Conservation (phyloP, 2,888 invertebrate species). For the Scaptomyza polygonia region DNA sequence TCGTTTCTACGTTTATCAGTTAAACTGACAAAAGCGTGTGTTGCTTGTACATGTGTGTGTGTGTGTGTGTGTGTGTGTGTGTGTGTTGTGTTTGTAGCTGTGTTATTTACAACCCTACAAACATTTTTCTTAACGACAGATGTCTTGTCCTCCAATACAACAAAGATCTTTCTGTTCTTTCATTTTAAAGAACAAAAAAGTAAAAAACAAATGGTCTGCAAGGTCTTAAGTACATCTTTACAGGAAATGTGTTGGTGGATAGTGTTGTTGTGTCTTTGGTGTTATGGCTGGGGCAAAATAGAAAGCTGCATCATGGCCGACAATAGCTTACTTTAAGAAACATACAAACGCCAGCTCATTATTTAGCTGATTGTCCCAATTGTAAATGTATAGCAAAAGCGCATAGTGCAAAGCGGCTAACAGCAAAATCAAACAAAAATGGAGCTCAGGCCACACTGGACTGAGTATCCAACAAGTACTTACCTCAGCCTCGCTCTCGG, state of each 20-base stretch:
- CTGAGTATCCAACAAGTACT: constrained; percentile 27
- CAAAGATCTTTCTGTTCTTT: too few species aligned
- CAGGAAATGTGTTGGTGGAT: constrained; percentile 4
- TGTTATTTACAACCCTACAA: constrained; percentile 25
- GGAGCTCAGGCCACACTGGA: constrained; percentile 1
- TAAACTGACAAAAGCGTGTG: constrained; percentile 31
- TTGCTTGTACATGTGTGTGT: constrained; percentile 6
- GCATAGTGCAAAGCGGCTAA: constrained; percentile 49
- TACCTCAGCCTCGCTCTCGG: constrained; percentile 60
- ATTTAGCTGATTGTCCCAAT: constrained; percentile 9
- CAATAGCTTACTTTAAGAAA: constrained; percentile 83
- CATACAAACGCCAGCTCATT: constrained; percentile 12
- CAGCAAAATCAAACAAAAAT: constrained; percentile 24
- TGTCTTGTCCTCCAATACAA: not conserved
- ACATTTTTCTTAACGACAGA: not conserved
- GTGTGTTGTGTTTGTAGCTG: not conserved
- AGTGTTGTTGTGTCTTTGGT: constrained; percentile 1
- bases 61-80: constrained; percentile 1
- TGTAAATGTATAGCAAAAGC: constrained; percentile 67
- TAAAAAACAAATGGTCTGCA: too few species aligned
- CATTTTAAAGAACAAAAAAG: too few species aligned
- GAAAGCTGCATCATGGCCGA: constrained; percentile 80
- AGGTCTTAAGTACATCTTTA: not conserved
- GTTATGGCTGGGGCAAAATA: constrained; percentile 19
- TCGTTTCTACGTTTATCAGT: constrained; percentile 42